A percentile compares a stretch with the other conserved stretches of the same genome.
These are phyloP conservation scores for Silurus aristotelis DNA, from an alignment of 2,797 vertebrate genomes.

Conservation along the genomic window DNA sequence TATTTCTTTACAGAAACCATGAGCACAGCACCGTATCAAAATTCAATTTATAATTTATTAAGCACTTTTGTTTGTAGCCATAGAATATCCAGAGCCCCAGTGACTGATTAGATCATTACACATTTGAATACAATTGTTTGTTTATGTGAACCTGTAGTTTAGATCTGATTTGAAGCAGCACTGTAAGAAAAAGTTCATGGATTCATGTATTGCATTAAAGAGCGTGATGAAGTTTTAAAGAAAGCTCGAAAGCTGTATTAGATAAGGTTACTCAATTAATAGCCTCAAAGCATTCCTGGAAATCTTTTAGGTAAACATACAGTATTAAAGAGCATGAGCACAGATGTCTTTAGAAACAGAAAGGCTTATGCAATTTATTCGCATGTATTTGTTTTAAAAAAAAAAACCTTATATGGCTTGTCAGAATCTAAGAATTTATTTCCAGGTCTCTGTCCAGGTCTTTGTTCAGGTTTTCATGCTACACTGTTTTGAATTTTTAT, in stretches of 20 bases:
- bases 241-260: conserved; percentile 2
- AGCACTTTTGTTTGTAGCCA: neutral
- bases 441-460: neutral
- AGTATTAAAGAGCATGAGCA: too few species aligned
- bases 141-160: neutral
- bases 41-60: neutral
- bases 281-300: neutral
- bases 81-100: neutral
- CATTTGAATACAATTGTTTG: neutral
- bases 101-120: neutral
- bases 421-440: too few species aligned
- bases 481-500: neutral
- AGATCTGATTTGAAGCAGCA: neutral
- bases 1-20: neutral
- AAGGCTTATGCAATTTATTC: neutral
- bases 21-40: neutral
- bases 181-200: neutral
- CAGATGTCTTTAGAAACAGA: neutral
- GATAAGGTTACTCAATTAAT: neutral
- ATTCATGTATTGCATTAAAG: neutral
- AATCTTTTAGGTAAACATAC: conserved; percentile 1
- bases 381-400: neutral
- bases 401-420: neutral
- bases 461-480: neutral
- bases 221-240: too few species aligned